Evolutionary conservation across 2,113 vertebrate species (phyloP).

Genomic region (Bufo gargarizans): DNA sequence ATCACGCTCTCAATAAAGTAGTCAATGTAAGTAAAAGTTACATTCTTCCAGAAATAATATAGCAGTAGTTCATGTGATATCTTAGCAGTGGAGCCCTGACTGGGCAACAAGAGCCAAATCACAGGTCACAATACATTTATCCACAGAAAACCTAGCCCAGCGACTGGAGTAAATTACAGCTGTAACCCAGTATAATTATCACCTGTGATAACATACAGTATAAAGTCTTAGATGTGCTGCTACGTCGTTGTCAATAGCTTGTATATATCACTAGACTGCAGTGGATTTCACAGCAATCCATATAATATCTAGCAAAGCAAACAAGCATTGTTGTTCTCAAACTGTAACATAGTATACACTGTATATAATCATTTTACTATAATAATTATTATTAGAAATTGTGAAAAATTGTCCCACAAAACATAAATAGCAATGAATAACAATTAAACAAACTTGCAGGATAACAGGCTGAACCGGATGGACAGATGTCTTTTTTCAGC

Average conservation of each 20-base stretch:
- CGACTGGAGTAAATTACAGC: not conserved
- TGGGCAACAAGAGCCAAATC: slow-evolving; percentile 35
- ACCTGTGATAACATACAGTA: not conserved
- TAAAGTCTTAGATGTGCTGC: not conserved
- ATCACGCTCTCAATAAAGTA: slow-evolving; percentile 40
- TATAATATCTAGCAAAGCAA: not conserved
- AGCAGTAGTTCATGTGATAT: slow-evolving; percentile 49
- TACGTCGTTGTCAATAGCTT: not conserved
- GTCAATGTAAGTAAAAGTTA: slow-evolving; percentile 38
- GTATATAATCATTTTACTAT: not conserved
- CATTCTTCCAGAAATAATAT: slow-evolving; percentile 44
- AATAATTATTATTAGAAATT: not conserved
- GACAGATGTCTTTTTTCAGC: too few species aligned
- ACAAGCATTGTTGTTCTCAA: not conserved
- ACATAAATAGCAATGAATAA: too few species aligned
- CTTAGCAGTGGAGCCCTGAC: slow-evolving; percentile 31
- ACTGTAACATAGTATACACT: not conserved
- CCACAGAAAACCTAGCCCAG: fast-evolving
- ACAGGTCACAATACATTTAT: slow-evolving; percentile 31
- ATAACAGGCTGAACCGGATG: too few species aligned
- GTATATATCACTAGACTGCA: not conserved
- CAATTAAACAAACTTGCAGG: too few species aligned
- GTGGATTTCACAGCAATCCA: too few species aligned
- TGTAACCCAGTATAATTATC: not conserved
- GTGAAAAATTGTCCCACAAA: too few species aligned